phyloP scores from a whole-genome alignment of 2,888 invertebrate species.

The Eupelmus urozonus region DNA sequence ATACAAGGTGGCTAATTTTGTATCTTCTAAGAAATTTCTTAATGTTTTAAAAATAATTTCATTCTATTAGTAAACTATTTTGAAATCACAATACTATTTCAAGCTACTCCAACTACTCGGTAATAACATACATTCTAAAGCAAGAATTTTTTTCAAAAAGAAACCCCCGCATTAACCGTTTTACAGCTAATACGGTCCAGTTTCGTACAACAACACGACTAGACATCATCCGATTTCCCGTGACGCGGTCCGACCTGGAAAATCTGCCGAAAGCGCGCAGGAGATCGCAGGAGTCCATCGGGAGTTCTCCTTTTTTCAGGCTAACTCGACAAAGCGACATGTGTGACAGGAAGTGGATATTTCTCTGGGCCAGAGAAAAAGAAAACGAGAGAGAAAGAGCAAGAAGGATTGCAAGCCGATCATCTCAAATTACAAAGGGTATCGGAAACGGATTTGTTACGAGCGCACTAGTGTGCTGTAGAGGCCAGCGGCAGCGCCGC shows the following conservation, averaged over 20 bases:
- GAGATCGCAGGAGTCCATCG: background rate
- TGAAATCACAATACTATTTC: no score
- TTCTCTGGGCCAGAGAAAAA: background rate
- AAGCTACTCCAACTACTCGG: no score
- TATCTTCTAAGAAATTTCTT: no score
- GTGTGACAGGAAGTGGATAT: conserved; percentile 50
- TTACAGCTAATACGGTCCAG: conserved; percentile 14
- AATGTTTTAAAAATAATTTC: no score
- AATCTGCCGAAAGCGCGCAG: background rate
- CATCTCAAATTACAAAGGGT: conserved; percentile 77
- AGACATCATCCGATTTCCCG: conserved; percentile 32
- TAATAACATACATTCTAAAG: no score
- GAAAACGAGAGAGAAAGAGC: conserved; percentile 10
- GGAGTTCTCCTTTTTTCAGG: background rate
- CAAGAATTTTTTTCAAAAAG: background rate
- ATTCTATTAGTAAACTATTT: no score
- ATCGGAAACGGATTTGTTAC: conserved; percentile 74
- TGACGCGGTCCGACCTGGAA: background rate
- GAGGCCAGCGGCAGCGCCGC: background rate
- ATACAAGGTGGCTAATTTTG: no score
- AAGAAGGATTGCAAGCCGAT: conserved; percentile 64
- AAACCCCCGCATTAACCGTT: background rate
- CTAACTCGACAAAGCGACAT: conserved; percentile 46
- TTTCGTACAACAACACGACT: background rate
- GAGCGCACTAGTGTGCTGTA: conserved; percentile 40